A percentile compares a stretch with the other conserved stretches of the same genome.
Conservation (phyloP, 1,140 invertebrate species). For the Atta cephalotes region DNA sequence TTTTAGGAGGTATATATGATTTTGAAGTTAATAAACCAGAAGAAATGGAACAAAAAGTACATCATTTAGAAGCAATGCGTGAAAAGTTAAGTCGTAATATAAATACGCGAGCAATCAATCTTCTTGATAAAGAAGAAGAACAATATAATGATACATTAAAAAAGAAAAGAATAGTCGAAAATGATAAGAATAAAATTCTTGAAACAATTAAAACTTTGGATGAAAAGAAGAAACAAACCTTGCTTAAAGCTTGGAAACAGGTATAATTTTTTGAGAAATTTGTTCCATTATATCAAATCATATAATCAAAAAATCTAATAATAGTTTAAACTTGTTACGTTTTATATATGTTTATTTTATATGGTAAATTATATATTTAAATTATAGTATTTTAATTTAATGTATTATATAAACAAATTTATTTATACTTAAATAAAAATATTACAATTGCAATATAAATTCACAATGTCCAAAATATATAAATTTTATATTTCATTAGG, state of each 20-base stretch:
- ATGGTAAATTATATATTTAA: background rate
- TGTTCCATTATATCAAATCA: background rate
- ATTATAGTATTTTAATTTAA: slow-evolving; percentile 8
- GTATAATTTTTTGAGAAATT: slow-evolving; percentile 76
- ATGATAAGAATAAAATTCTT: slow-evolving; percentile 94
- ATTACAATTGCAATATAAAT: background rate
- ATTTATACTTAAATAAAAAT: background rate
- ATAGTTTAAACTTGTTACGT: background rate
- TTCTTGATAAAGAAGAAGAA: slow-evolving; percentile 95
- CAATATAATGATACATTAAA: slow-evolving; percentile 93
- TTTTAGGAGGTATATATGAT: slow-evolving; percentile 83
- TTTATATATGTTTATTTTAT: background rate
- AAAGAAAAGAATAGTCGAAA: slow-evolving; percentile 94
- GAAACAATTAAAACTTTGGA: slow-evolving; percentile 95
- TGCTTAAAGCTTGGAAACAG: slow-evolving; percentile 93
- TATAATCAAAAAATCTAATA: background rate
- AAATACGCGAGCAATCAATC: slow-evolving; percentile 94
- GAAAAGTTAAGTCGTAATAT: slow-evolving; percentile 92
- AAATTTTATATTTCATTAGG: slow-evolving; percentile 78
- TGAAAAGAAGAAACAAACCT: slow-evolving; percentile 94
- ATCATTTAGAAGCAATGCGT: slow-evolving; percentile 89
- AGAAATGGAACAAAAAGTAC: slow-evolving; percentile 87
- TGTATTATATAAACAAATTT: background rate
- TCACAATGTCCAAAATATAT: slow-evolving; percentile 45
- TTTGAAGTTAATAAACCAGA: slow-evolving; percentile 82